A percentile compares a stretch with the other conserved stretches of the same genome.
phyloP scores from a whole-genome alignment of 2,797 vertebrate genomes.

The Bufotes viridis region DNA sequence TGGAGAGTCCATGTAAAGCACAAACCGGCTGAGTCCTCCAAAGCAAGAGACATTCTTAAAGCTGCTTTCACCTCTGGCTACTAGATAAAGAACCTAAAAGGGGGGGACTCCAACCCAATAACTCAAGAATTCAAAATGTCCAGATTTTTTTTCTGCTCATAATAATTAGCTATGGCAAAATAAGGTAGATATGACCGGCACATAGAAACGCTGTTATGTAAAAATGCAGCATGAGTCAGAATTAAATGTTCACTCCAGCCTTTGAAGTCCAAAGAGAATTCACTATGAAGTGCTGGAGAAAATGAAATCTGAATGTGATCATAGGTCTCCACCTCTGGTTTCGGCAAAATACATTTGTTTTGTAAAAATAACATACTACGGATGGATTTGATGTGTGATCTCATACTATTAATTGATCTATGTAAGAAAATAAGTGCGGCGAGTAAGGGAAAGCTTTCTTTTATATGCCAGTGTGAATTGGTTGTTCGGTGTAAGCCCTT shows the following conservation, averaged over 20 bases:
- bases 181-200: neutral
- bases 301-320: neutral
- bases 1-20: neutral
- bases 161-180: neutral
- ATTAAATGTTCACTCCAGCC: conserved; percentile 30
- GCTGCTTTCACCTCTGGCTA: no score
- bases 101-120: no score
- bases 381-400: neutral
- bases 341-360: neutral
- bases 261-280: conserved; percentile 56
- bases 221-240: conserved; percentile 2
- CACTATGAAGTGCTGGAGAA: conserved; percentile 18
- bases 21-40: neutral
- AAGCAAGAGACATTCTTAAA: neutral
- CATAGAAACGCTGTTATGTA: neutral
- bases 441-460: neutral
- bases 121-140: no score
- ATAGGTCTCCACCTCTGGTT: neutral
- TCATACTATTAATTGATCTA: conserved; percentile 1
- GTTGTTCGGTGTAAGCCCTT: conserved; percentile 30
- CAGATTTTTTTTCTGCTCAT: no score
- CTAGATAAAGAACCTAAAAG: no score
- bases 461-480: conserved; percentile 5
- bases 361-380: neutral
- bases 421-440: conserved; percentile 15